Base-by-base conservation (phyloP, 2,797 vertebrate genomes). In the Yasuhikotakia modesta region DNA sequence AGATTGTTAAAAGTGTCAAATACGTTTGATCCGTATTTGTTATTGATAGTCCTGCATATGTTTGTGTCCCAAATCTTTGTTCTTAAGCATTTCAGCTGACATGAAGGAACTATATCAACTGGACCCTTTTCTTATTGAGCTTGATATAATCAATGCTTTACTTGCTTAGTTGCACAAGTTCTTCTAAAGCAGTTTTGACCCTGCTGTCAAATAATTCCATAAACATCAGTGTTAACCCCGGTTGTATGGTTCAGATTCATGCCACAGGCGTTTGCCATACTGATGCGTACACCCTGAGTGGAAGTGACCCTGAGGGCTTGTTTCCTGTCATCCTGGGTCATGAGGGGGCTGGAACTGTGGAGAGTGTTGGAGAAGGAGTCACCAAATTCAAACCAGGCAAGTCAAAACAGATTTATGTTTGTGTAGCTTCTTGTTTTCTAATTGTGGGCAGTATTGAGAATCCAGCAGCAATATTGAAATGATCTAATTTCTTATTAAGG, bases 251-350 rank as follows among this genome's bases (percentile, higher is more conserved):
- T 45, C 84, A 99, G 98, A 82, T 99, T 78, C 83, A 94, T 73
- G 95, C 97, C 57, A 98, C 97, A 8, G 97, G 93, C 0, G 94
- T 99, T 72, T 99, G 98, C 85, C 98, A 99, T 80, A 99, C 98
- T 0, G 98, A 99, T 21, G 94, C 96, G 58, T 96, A 97, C 83
- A 98, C 96, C 0, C 89, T 99, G 83, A 97, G 96, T 12, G 98
- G 97, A 69, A 94, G 93, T 60, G 97, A 99, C 87, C 95, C 96
- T 0, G 97, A 99, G 86, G 97, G 97, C 1, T 90, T 93, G 65
- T 99, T 99, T 84, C 98, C 98, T 0, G 96, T 96, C 69, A 96
- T 99, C 85, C 55, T 99, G 88, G 98, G 97, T 24, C 98, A 99
- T 0, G 97, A 99, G 88, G 97, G 97, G 6, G 97, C 94, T 0